phyloP scores from a whole-genome alignment of 1,140 invertebrate species.

The Pogonomyrmex californicus region DNA sequence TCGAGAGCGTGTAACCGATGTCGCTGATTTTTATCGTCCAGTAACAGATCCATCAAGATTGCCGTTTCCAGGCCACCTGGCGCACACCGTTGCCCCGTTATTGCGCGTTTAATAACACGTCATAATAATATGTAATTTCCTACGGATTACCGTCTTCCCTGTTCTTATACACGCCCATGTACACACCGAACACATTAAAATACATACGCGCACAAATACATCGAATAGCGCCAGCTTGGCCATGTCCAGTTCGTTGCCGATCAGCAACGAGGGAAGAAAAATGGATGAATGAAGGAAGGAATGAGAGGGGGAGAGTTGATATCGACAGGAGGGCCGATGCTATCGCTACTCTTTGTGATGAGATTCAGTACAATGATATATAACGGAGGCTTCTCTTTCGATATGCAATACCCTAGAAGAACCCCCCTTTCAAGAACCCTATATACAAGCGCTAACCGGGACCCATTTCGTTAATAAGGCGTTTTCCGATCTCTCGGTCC shows the following conservation, averaged over 20 bases:
- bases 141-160: constrained; percentile 67
- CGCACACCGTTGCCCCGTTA: constrained; percentile 68
- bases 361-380: constrained; percentile 79
- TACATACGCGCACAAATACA: constrained; percentile 23
- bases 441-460: constrained; percentile 58
- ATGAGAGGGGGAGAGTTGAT: constrained; percentile 27
- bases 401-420: constrained; percentile 67
- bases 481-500: constrained; percentile 70
- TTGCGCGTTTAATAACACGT: constrained; percentile 80
- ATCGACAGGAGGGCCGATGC: constrained; percentile 77
- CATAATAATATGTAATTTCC: constrained; percentile 79
- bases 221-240: constrained; percentile 13
- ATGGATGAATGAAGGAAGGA: constrained; percentile 47
- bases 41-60: constrained; percentile 69
- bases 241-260: constrained; percentile 22
- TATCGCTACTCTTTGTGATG: constrained; percentile 82
- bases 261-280: constrained; percentile 23
- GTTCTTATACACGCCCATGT: constrained; percentile 12
- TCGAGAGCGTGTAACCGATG: constrained; percentile 56
- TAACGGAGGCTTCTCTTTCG: constrained; percentile 52
- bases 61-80: constrained; percentile 73
- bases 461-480: constrained; percentile 81
- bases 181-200: constrained; percentile 25
- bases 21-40: constrained; percentile 68
- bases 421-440: constrained; percentile 57